phyloP scores from a whole-genome alignment of 2,797 vertebrate genomes.

The Staurois parvus region DNA sequence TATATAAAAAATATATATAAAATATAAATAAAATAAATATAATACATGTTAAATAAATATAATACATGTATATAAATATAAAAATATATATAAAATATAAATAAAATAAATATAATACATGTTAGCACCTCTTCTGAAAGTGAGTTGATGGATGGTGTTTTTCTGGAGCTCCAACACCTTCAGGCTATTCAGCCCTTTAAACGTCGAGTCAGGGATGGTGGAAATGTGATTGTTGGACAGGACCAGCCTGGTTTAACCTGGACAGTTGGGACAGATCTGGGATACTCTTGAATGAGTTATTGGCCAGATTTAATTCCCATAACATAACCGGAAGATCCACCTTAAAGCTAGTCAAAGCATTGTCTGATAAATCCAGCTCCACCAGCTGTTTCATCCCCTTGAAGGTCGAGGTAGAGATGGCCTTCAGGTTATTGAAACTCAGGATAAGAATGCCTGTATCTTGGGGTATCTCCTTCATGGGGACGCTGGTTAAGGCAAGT shows the following conservation, averaged over 20 bases:
- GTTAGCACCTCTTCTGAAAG: slow-evolving; percentile 47
- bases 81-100: too few species aligned
- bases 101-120: too few species aligned
- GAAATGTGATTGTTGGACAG: slow-evolving; percentile 64
- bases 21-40: too few species aligned
- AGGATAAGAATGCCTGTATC: slow-evolving; percentile 61
- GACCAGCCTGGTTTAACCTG: slow-evolving; percentile 54
- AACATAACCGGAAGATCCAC: background rate
- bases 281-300: slow-evolving; percentile 63
- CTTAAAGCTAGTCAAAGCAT: slow-evolving; percentile 60
- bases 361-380: slow-evolving; percentile 60
- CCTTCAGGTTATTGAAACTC: slow-evolving; percentile 58
- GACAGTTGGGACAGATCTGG: slow-evolving; percentile 60
- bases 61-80: too few species aligned
- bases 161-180: slow-evolving; percentile 58
- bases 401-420: slow-evolving; percentile 58
- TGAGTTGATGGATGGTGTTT: slow-evolving; percentile 61
- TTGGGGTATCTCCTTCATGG: slow-evolving; percentile 25
- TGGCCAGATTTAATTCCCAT: slow-evolving; percentile 61
- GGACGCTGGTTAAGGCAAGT: slow-evolving; percentile 47
- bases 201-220: slow-evolving; percentile 18
- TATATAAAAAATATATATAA: too few species aligned
- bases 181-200: slow-evolving; percentile 58
- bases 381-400: slow-evolving; percentile 45
- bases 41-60: too few species aligned